Base-by-base conservation (phyloP, 2,888 invertebrate genomes). In the Torymus auratus region DNA sequence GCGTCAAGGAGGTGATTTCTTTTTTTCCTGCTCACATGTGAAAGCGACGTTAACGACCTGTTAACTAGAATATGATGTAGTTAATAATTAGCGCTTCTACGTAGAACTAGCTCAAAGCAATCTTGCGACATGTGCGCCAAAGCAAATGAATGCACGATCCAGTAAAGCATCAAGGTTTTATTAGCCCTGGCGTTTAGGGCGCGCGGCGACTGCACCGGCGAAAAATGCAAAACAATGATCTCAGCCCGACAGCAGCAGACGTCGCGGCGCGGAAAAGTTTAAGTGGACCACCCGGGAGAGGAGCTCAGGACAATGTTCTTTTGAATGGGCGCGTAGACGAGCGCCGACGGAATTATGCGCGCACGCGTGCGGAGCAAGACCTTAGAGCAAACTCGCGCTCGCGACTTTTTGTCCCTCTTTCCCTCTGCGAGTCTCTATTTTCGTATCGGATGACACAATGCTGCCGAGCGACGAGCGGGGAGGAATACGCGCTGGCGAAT, bases 371-470 rank as follows among this genome's bases (percentile, higher is more conserved):
- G 41, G 11, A 78, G 67, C 67, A 53, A 60, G 78, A 10, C 41
- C 12, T 61, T 41, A 11, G 5, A 15, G n/a, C 15, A 55, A 41
- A 56, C 41, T 41, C 5, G 41, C 52, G 41, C 11, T n/a, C 7
- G 52, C 53, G 62, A 53, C 20, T 20, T 70, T 53, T 65, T 52
- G n/a, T 52, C 28, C 17, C 23, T 28, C 62, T 10, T 17, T 28
- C 17, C 15, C 60, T 15, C 13, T 13, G 58, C n/a, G 65, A 60
- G 10, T n/a, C 60, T 71, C 80, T 74, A 80, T 80, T 74, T 70
- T 70, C 58, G 74, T 71, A 50, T 78, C 56, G 71, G 53, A 61
- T 80, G 80, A 80, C 70, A 80, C 80, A 80, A 80, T 80, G 80
- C 61, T 5, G 71, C 3, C 62, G 72, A 70, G 67, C 61, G 61